These are phyloP conservation scores for Acrocephalus kingi DNA, from an alignment of 2,113 vertebrate genomes.

Conservation along the genomic window DNA sequence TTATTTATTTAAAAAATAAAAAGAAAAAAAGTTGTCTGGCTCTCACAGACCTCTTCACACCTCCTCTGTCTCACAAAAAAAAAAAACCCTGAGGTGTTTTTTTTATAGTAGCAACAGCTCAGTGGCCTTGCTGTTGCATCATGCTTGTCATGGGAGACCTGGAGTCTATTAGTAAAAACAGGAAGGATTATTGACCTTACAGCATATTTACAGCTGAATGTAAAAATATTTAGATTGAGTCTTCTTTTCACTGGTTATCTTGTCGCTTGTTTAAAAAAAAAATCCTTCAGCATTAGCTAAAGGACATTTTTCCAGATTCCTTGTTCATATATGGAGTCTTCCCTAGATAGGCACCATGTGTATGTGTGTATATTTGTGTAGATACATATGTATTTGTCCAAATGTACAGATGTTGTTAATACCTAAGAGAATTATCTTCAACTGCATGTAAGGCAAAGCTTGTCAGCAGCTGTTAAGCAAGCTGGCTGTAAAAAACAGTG, in stretches of 20 bases:
- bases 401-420: neutral
- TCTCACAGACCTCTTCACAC: neutral
- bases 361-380: neutral
- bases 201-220: neutral
- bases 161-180: neutral
- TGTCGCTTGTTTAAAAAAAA: rapidly evolving
- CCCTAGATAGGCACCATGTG: neutral
- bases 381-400: neutral
- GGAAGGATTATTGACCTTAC: neutral
- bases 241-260: neutral
- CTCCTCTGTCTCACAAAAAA: neutral
- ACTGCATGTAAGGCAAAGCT: neutral
- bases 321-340: neutral
- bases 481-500: slow-evolving; percentile 28
- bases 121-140: neutral
- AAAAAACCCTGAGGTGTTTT: neutral
- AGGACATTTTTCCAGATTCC: neutral
- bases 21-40: neutral
- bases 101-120: neutral
- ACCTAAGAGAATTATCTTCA: neutral
- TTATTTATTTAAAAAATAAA: neutral
- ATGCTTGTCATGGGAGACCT: neutral
- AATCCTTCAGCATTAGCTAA: neutral
- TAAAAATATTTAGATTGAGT: neutral
- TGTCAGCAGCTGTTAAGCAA: slow-evolving; percentile 52